Conservation (phyloP, 1,140 invertebrate species). For the Apis laboriosa region DNA sequence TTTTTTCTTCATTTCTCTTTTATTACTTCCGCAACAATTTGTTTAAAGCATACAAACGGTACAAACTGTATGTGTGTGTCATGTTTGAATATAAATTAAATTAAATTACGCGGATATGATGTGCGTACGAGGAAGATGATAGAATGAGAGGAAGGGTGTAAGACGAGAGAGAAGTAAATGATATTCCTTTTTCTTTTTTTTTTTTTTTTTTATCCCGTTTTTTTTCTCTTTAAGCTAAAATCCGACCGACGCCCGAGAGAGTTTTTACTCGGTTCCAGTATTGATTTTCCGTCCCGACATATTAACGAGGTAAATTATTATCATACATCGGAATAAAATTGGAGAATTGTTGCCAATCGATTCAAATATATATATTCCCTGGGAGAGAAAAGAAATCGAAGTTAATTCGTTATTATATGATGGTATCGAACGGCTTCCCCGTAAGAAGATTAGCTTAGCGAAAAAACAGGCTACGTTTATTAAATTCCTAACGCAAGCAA, state of each 20-base stretch:
- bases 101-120: constrained; percentile 71
- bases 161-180: constrained; percentile 30
- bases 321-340: not conserved
- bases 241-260: constrained; percentile 42
- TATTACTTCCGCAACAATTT: constrained; percentile 78
- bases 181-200: constrained; percentile 5
- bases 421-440: constrained; percentile 10
- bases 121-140: constrained; percentile 54
- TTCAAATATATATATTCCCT: not conserved
- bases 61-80: constrained; percentile 77
- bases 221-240: not conserved
- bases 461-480: constrained; percentile 19
- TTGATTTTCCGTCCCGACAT: constrained; percentile 1
- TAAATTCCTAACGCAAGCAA: constrained; percentile 50
- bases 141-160: constrained; percentile 30
- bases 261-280: not conserved
- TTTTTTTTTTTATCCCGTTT: not conserved
- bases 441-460: constrained; percentile 22
- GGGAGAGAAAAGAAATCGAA: constrained; percentile 2
- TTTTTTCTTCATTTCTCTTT: not conserved
- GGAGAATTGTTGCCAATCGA: not conserved
- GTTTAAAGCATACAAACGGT: constrained; percentile 82
- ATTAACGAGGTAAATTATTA: not conserved
- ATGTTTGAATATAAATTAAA: constrained; percentile 77
- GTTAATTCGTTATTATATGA: not conserved